Conservation (phyloP, 2,113 vertebrate species). For the Galeopterus variegatus region DNA sequence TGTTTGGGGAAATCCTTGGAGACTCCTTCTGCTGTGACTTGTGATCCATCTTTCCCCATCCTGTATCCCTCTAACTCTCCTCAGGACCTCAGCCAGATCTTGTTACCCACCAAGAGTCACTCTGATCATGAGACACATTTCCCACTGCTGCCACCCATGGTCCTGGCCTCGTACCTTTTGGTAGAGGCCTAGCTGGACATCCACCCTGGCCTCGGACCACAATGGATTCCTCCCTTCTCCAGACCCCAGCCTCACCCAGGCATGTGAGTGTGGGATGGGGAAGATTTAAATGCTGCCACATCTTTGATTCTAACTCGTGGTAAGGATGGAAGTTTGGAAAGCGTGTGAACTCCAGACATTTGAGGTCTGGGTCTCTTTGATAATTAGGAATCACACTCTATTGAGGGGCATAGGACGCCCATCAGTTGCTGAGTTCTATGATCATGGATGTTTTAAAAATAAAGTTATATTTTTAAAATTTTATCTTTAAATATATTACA, state of each 20-base stretch:
- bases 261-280: neutral
- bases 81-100: neutral
- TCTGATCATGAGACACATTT: neutral
- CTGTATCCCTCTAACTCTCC: neutral
- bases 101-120: neutral
- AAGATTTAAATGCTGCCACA: neutral
- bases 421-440: neutral
- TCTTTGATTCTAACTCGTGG: neutral
- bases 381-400: neutral
- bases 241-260: neutral
- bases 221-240: neutral
- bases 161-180: neutral
- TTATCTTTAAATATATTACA: neutral
- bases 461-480: neutral
- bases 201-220: neutral
- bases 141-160: too few species aligned
- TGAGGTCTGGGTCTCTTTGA: neutral
- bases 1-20: neutral
- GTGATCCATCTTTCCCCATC: neutral
- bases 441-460: neutral
- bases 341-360: neutral
- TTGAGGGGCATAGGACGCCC: neutral
- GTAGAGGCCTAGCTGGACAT: neutral
- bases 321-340: neutral
- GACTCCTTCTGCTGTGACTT: neutral